phyloP scores from a whole-genome alignment of 2,888 invertebrate species.

The Chrysotoxum bicinctum region DNA sequence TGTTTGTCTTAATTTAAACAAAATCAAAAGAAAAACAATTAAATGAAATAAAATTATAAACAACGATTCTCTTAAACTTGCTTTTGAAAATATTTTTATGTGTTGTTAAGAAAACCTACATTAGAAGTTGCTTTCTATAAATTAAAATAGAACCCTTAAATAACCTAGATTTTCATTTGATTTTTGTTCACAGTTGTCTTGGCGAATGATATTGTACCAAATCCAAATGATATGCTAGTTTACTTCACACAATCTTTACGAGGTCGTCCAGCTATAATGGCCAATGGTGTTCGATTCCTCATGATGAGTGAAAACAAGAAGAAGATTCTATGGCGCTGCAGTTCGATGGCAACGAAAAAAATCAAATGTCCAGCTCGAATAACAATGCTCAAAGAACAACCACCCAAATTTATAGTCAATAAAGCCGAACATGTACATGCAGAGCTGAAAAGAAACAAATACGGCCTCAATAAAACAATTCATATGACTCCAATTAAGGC shows the following conservation, averaged over 20 bases:
- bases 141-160: slow-evolving; percentile 19
- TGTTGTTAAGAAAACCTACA: background rate
- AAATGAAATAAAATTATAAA: slow-evolving; percentile 19
- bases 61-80: slow-evolving; percentile 25
- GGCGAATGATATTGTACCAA: slow-evolving; percentile 79
- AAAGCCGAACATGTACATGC: slow-evolving; percentile 81
- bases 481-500: slow-evolving; percentile 72
- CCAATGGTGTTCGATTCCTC: slow-evolving; percentile 81
- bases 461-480: slow-evolving; percentile 78
- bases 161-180: slow-evolving; percentile 50
- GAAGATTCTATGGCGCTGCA: slow-evolving; percentile 81
- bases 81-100: background rate
- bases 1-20: slow-evolving; percentile 14
- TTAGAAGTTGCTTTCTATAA: background rate
- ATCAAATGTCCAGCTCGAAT: slow-evolving; percentile 81
- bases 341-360: slow-evolving; percentile 82
- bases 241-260: slow-evolving; percentile 81
- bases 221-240: slow-evolving; percentile 80
- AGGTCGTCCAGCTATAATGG: slow-evolving; percentile 81
- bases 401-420: slow-evolving; percentile 81
- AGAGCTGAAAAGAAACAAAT: slow-evolving; percentile 81
- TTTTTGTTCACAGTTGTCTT: slow-evolving; percentile 77
- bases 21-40: slow-evolving; percentile 11
- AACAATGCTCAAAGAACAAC: slow-evolving; percentile 80
- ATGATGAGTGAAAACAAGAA: slow-evolving; percentile 82